These are phyloP conservation scores for Hipposideros armiger DNA, from an alignment of 2,113 vertebrate genomes.

Conservation along the genomic window DNA sequence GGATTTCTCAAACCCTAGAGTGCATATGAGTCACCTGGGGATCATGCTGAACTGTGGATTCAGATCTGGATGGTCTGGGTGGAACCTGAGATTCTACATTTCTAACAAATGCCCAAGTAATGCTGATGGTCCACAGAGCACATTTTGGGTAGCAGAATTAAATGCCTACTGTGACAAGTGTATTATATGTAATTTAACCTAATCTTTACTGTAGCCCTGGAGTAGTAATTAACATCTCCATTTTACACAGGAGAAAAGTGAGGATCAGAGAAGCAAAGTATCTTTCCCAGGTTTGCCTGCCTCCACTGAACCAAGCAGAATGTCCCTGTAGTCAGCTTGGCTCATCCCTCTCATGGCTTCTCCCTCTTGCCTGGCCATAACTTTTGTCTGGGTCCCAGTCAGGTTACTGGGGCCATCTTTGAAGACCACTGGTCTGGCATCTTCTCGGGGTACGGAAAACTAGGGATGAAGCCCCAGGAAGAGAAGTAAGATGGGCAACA, in stretches of 20 bases:
- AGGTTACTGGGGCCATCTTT: neutral
- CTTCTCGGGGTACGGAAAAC: neutral
- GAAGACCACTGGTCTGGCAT: neutral
- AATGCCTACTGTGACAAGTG: neutral
- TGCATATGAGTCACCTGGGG: neutral
- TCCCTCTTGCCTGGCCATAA: neutral
- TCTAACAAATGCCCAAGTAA: neutral
- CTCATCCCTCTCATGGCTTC: neutral
- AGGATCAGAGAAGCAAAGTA: constrained; percentile 29
- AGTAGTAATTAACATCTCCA: neutral
- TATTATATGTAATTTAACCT: neutral
- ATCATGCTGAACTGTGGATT: neutral
- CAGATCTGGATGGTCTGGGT: neutral
- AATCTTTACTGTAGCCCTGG: neutral
- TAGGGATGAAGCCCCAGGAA: neutral
- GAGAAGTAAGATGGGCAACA: neutral
- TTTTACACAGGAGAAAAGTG: neutral
- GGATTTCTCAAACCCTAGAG: neutral
- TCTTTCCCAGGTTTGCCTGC: neutral
- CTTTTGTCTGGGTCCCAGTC: neutral
- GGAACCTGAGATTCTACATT: neutral
- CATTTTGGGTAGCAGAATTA: neutral
- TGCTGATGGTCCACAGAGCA: neutral
- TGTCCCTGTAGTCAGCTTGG: neutral
- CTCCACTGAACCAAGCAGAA: neutral